phyloP scores from a whole-genome alignment of 1,140 invertebrate species.

The Trichonephila clavipes region DNA sequence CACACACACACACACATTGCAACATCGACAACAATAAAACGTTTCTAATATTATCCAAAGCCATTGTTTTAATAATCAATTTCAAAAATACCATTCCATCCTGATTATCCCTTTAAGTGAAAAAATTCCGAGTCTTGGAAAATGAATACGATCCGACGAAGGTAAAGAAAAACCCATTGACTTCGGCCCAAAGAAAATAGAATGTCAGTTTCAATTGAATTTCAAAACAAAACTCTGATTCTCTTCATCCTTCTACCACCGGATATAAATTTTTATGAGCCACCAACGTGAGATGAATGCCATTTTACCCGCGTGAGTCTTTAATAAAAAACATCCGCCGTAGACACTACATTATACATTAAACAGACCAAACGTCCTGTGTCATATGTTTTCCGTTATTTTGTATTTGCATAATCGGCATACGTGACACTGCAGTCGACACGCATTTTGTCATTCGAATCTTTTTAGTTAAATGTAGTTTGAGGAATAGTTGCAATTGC shows the following conservation, averaged over 20 bases:
- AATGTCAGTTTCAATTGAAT: background rate
- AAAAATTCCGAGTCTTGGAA: background rate
- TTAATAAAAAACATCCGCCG: constrained; percentile 31
- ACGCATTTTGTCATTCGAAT: background rate
- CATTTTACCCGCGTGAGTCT: background rate
- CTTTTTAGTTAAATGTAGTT: constrained; percentile 10
- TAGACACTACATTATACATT: constrained; percentile 55
- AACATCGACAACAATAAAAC: too few relatives aligned
- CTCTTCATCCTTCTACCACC: background rate
- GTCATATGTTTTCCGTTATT: constrained; percentile 27
- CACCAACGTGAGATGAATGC: constrained; percentile 45
- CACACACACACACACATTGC: too few relatives aligned
- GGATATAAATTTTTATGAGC: constrained; percentile 51
- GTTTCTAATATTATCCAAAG: too few relatives aligned
- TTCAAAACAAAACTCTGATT: background rate
- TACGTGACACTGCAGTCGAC: constrained; percentile 3
- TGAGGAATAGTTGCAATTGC: background rate
- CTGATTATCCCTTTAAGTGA: too few relatives aligned
- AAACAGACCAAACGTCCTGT: constrained; percentile 49
- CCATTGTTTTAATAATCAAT: too few relatives aligned
- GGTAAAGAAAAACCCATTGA: background rate
- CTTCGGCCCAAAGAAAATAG: background rate
- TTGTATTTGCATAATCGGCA: constrained; percentile 42
- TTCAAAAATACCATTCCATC: too few relatives aligned
- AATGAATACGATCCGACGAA: background rate